Evolutionary conservation across 2,888 invertebrate genomes (phyloP).

Genomic region (Reticulitermes lucifugus): DNA sequence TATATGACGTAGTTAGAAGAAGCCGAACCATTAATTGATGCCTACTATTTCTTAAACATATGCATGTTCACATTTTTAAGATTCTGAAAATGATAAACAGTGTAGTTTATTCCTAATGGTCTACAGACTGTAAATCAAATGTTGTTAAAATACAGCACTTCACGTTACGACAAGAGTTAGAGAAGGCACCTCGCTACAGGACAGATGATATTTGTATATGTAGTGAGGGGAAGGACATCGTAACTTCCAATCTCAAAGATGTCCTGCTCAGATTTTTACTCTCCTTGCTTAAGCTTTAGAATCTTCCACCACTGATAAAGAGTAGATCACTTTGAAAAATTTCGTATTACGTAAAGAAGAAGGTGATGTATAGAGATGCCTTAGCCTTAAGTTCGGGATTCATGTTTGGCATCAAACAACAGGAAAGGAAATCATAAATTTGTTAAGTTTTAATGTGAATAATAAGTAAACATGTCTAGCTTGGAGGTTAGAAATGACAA

Average conservation of each 20-base stretch:
- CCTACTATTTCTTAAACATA: too few species aligned
- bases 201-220: background rate
- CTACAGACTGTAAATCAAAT: too few species aligned
- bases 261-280: background rate
- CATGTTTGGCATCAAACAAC: background rate
- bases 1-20: too few species aligned
- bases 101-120: too few species aligned
- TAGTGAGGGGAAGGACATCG: background rate
- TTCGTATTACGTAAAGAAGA: background rate
- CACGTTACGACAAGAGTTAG: background rate
- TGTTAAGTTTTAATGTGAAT: background rate
- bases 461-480: background rate
- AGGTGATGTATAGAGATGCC: background rate
- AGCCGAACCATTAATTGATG: too few species aligned
- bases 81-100: too few species aligned
- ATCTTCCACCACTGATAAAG: background rate
- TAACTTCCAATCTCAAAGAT: background rate
- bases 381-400: background rate
- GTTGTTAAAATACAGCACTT: too few species aligned
- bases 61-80: too few species aligned
- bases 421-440: background rate
- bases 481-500: background rate
- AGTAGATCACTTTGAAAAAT: background rate
- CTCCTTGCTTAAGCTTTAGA: background rate
- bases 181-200: background rate